Percentiles rank a stretch among this genome's conserved stretches.
phyloP scores from a whole-genome alignment of 2,888 invertebrate genomes.

The Hemaris fuciformis region DNA sequence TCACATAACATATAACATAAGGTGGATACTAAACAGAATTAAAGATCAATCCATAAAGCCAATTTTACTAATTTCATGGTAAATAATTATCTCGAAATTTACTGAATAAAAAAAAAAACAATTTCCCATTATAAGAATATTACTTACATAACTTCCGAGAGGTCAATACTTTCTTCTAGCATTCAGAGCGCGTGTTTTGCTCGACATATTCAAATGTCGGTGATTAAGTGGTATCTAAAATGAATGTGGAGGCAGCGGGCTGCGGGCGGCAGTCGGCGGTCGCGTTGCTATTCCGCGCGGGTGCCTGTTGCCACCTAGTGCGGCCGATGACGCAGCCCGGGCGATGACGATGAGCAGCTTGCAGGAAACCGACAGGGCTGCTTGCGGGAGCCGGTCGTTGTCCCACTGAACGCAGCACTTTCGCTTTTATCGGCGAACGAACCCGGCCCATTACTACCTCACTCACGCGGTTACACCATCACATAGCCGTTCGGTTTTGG shows the following conservation, averaged over 20 bases:
- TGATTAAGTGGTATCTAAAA: background rate
- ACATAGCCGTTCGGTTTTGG: conserved; percentile 61
- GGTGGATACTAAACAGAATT: too few relatives aligned
- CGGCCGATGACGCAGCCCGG: conserved; percentile 33
- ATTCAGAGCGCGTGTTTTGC: background rate
- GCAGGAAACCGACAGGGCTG: conserved; percentile 60
- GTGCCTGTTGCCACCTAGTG: conserved; percentile 20
- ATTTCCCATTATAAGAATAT: background rate
- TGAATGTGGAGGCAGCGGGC: conserved; percentile 12
- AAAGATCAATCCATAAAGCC: too few relatives aligned
- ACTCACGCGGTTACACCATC: conserved; percentile 77
- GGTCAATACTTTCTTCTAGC: background rate
- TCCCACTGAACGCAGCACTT: conserved; percentile 78
- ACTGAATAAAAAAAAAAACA: too few relatives aligned
- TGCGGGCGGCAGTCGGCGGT: background rate
- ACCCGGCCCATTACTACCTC: conserved; percentile 75
- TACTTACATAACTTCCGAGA: background rate
- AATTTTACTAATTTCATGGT: too few relatives aligned
- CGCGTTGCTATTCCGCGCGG: conserved; percentile 13
- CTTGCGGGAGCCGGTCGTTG: conserved; percentile 76
- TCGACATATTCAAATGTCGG: background rate
- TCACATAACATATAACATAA: too few relatives aligned
- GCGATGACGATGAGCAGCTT: conserved; percentile 53
- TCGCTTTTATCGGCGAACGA: conserved; percentile 81
- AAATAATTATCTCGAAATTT: too few relatives aligned